Percentiles rank a stretch among this genome's conserved stretches.
phyloP scores from a whole-genome alignment of 2,888 invertebrate genomes.

The Terebella lapidaria region DNA sequence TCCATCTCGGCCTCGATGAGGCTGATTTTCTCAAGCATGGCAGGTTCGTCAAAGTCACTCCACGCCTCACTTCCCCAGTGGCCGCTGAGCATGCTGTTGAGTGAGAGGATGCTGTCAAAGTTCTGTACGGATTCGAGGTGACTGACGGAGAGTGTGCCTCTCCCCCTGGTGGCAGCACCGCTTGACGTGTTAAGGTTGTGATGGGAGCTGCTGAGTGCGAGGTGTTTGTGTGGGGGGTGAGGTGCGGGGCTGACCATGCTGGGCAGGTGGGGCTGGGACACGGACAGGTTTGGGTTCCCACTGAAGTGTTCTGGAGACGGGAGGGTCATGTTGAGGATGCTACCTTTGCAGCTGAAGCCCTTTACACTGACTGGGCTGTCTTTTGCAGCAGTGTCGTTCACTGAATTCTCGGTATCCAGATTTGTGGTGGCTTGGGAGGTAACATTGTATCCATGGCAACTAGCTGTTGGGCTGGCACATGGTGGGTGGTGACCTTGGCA shows the following conservation, averaged over 20 bases:
- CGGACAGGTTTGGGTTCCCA: conserved; percentile 6
- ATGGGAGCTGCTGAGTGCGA: background rate
- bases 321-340: background rate
- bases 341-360: background rate
- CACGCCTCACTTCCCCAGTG: conserved; percentile 5
- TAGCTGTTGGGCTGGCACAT: background rate
- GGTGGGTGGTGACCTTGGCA: background rate
- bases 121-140: conserved; percentile 16
- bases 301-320: background rate
- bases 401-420: background rate
- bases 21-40: conserved; percentile 12
- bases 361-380: background rate
- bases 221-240: background rate
- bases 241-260: conserved; percentile 6
- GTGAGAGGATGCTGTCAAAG: conserved; percentile 7
- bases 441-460: background rate
- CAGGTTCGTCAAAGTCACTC: conserved; percentile 12
- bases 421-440: background rate
- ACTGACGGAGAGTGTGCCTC: conserved; percentile 1
- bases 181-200: background rate
- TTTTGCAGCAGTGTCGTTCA: background rate
- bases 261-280: conserved; percentile 16
- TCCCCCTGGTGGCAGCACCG: background rate
- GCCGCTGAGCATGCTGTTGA: conserved; percentile 12
- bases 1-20: conserved; percentile 19